These are phyloP conservation scores for Typhlichthys eigenmanni DNA, from an alignment of 2,797 vertebrate species.

Conservation along the genomic window DNA sequence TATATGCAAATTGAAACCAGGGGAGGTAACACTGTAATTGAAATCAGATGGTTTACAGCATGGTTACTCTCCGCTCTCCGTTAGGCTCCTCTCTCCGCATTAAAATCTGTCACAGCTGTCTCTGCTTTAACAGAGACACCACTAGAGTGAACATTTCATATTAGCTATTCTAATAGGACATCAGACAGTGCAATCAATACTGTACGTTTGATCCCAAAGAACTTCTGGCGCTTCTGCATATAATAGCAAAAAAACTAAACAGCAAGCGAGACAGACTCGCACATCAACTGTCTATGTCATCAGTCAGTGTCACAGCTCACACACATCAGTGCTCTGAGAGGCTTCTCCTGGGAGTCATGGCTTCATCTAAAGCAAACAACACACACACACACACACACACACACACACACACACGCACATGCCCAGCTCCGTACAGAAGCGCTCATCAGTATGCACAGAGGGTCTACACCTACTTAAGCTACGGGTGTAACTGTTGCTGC, in stretches of 20 bases:
- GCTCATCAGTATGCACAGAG: conserved; percentile 42
- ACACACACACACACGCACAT: neutral
- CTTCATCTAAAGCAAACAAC: conserved; percentile 12
- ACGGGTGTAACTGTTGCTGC: conserved; percentile 50
- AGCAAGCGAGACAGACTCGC: conserved; percentile 6
- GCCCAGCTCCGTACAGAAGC: conserved; percentile 25
- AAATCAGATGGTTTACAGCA: neutral
- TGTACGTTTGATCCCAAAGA: conserved; percentile 27
- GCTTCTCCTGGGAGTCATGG: conserved; percentile 13
- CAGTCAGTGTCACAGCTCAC: conserved; percentile 32
- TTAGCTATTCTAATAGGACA: conserved; percentile 22
- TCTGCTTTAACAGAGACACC: no score
- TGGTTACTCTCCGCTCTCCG: neutral
- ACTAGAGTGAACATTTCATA: neutral
- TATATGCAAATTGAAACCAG: no score
- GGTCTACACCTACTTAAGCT: conserved; percentile 32
- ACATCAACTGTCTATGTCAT: conserved; percentile 30
- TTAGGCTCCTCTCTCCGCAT: no score
- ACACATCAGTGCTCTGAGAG: conserved; percentile 41
- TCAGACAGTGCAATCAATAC: conserved; percentile 37
- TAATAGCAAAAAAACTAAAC: conserved; percentile 11
- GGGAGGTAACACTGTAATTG: no score
- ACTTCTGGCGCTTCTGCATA: conserved; percentile 14
- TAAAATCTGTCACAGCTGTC: no score
- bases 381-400: neutral